Conservation (phyloP, 2,113 vertebrate genomes). For the Isichthys henryi region DNA sequence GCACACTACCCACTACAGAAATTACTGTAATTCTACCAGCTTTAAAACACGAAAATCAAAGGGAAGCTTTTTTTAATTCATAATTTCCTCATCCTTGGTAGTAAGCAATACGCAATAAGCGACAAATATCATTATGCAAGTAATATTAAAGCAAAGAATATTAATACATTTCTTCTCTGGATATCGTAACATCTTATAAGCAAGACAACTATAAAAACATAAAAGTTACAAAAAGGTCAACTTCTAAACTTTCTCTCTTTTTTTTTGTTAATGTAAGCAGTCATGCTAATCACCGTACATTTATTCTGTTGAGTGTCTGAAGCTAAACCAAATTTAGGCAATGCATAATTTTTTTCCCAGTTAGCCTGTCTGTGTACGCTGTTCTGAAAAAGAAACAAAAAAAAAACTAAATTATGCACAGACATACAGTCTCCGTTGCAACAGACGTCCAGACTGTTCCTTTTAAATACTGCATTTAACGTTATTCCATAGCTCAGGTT, state of each 20-base stretch:
- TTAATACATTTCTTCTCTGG: neutral
- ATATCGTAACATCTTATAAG: neutral
- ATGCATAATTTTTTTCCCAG: neutral
- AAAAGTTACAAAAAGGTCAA: neutral
- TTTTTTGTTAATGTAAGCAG: neutral
- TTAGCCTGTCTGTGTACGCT: conserved; percentile 5
- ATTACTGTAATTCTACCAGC: neutral
- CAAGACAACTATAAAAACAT: neutral
- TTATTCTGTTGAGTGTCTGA: conserved; percentile 12
- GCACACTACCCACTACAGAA: neutral
- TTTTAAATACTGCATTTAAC: conserved; percentile 36
- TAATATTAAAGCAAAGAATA: neutral
- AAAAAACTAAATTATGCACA: conserved; percentile 28
- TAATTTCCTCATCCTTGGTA: neutral
- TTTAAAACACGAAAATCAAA: neutral
- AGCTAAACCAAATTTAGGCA: conserved; percentile 4
- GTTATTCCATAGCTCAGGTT: conserved; percentile 41
- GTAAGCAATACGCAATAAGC: neutral
- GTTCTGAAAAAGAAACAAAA: neutral
- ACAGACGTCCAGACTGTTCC: conserved; percentile 31
- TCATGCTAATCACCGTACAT: neutral
- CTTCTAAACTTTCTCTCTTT: neutral
- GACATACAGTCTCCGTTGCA: conserved; percentile 40
- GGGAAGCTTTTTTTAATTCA: neutral
- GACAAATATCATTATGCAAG: neutral